Base-by-base conservation (phyloP, 2,888 invertebrate genomes). In the Phaonia tiefii region DNA sequence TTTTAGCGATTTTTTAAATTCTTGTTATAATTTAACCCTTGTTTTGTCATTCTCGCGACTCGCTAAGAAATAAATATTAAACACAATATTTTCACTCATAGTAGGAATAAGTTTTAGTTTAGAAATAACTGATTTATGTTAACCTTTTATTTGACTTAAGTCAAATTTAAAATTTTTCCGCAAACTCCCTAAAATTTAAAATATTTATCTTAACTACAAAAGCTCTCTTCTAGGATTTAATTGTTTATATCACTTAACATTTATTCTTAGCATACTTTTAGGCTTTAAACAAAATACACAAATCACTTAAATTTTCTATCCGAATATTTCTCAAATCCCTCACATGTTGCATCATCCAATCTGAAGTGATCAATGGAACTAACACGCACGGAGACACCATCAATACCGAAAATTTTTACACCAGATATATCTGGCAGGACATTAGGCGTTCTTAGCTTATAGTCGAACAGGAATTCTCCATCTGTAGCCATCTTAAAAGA, bases 401-500 rank as follows among this genome's bases (percentile, higher is more conserved):
- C 17, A 2, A n/a, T 39, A n/a, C 77, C 71, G 54, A 81, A 63
- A 4, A 81, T 81, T 70, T 81, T 81, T 0, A 78, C 74, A n/a
- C 80, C 77, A 51, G 66, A 60, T 7, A 81, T 15, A 26, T 78
- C 70, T 1, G 58, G n/a, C 5, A 77, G 26, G 39, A 69, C 75
- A 60, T 77, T 20, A 2, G 74, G 44, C 2, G 80, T 81, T 39
- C 80, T 67, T 13, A 71, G 58, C 13, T 49, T 60, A 56, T 81
- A 81, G 20, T 75, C 63, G 22, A 26, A 75, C 7, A 81, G 42
- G 31, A 63, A 54, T 7, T 13, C 22, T 10, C 80, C 80, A 67
- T 81, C 75, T 46, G 77, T 74, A 58, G 80, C 80, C 71, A 81
- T 78, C 44, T 46, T 75, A 26, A 81, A 77, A 8, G 22, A 51